Conservation (phyloP, 2,113 vertebrate genomes). For the Heloderma charlesbogerti region DNA sequence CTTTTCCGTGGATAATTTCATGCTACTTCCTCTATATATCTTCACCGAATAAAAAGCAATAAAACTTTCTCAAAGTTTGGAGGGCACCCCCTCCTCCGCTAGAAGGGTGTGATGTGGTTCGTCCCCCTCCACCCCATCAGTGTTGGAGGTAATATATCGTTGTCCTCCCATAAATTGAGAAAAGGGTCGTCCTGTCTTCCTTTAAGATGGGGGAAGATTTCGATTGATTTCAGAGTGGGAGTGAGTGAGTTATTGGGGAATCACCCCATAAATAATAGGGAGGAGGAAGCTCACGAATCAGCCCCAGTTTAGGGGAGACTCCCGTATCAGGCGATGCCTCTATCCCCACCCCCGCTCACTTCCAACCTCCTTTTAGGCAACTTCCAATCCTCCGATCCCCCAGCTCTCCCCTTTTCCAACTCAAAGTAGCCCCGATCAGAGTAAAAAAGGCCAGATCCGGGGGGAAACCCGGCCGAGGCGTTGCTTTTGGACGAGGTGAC, state of each 20-base stretch:
- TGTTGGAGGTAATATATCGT: neutral
- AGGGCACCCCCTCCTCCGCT: slow-evolving; percentile 49
- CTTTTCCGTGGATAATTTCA: slow-evolving; percentile 47
- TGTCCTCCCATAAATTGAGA: neutral
- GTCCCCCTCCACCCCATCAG: neutral
- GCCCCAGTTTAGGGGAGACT: slow-evolving; percentile 68
- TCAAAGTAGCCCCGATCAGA: slow-evolving; percentile 61
- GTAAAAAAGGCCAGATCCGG: slow-evolving; percentile 63
- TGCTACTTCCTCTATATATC: slow-evolving; percentile 37
- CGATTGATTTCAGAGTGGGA: slow-evolving; percentile 63
- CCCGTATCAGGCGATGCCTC: slow-evolving; percentile 71
- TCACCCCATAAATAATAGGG: slow-evolving; percentile 75
- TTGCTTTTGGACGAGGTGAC: slow-evolving; percentile 68
- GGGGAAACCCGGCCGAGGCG: slow-evolving; percentile 68
- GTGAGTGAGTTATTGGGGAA: slow-evolving; percentile 69
- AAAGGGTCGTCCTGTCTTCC: neutral
- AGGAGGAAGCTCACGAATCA: slow-evolving; percentile 62
- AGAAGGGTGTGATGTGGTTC: slow-evolving; percentile 12
- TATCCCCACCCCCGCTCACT: slow-evolving; percentile 68
- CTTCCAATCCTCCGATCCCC: slow-evolving; percentile 57
- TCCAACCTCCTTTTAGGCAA: slow-evolving; percentile 73
- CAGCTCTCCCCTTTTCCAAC: slow-evolving; percentile 64
- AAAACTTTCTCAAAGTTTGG: slow-evolving; percentile 83
- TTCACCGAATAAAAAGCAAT: slow-evolving; percentile 76
- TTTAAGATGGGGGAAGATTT: slow-evolving; percentile 16